phyloP scores from a whole-genome alignment of 1,140 invertebrate species.

The Drosophila sp. region DNA sequence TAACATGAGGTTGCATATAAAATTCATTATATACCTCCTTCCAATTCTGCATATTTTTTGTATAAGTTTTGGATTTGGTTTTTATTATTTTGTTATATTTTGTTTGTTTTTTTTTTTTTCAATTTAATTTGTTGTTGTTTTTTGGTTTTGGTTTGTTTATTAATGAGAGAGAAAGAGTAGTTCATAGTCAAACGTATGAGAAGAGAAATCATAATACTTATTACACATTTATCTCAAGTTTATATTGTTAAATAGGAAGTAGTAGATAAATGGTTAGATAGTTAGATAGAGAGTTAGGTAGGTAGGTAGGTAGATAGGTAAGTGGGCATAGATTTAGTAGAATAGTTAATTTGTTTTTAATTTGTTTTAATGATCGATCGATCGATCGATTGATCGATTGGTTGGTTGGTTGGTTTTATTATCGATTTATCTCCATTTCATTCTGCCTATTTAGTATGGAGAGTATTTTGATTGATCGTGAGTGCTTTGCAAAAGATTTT shows the following conservation, averaged over 20 bases:
- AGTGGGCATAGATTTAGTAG: conserved; percentile 1
- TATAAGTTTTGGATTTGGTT: not conserved
- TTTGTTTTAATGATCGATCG: not conserved
- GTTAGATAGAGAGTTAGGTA: not conserved
- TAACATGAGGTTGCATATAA: conserved; percentile 74
- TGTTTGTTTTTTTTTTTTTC: not conserved
- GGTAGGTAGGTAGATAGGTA: not conserved
- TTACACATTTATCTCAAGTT: conserved; percentile 63
- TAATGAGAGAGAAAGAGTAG: conserved; percentile 32
- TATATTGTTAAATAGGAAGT: conserved; percentile 17
- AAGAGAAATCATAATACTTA: conserved; percentile 70
- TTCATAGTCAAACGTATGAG: conserved; percentile 69
- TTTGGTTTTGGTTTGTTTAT: conserved; percentile 46
- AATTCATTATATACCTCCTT: conserved; percentile 82
- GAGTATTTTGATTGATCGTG: not conserved
- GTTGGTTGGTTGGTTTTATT: not conserved
- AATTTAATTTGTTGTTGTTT: conserved; percentile 24
- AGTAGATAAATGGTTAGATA: conserved; percentile 10
- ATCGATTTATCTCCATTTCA: not conserved
- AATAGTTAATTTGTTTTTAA: not conserved
- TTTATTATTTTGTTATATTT: conserved; percentile 35
- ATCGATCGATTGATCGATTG: not conserved
- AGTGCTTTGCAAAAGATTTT: not conserved
- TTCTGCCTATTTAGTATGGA: not conserved
- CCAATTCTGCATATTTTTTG: conserved; percentile 77